Base-by-base conservation (phyloP, 2,797 vertebrate species). In the Thalassophryne amazonica region DNA sequence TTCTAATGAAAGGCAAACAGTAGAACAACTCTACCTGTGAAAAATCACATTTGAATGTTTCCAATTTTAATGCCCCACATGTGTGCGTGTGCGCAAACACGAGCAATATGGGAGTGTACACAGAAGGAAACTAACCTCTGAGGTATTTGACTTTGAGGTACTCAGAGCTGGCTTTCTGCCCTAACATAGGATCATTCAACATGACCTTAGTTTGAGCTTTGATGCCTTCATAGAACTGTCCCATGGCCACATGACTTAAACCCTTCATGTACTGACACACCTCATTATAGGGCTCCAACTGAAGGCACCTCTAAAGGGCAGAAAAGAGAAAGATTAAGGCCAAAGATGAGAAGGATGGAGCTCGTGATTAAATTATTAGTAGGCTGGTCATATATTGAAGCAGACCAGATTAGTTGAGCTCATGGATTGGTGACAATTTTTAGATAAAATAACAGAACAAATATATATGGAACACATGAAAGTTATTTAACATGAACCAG, bases 181-280 rank as follows among this genome's bases (percentile, higher is more conserved):
- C 96, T 7, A 96, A 93, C 17, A 99, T 88, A 2, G 96, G 97
- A 38, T 98, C 95, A 4, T 96, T 99, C 38, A 99, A 73, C 96
- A 99, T 98, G 29, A 98, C 96, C 84, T 98, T 98, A 3, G 97
- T 99, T 60, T 99, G 97, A 34, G 96, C 95, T 83, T 99, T 99
- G 77, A 99, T 97, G 34, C 97, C 97, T 81, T 99, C 95, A 16
- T 99, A 99, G 77, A 99, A 99, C 76, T 98, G 97, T 0, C 97
- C 97, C 94, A 97, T 94, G 15, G 96, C 94, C 63, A 98, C 97
- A 1, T 98, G 95, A 62, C 96, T 96, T 32, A 98, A 83, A 2
- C 96, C 97, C 72, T 95, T 98, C 97, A 99, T 98, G 69, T 99
- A 98, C 84, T 99, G 97, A 60, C 97, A 99, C 39, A 97, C 96